These are phyloP conservation scores for Leptogaster cylindrica DNA, from an alignment of 2,888 invertebrate species.

Conservation along the genomic window DNA sequence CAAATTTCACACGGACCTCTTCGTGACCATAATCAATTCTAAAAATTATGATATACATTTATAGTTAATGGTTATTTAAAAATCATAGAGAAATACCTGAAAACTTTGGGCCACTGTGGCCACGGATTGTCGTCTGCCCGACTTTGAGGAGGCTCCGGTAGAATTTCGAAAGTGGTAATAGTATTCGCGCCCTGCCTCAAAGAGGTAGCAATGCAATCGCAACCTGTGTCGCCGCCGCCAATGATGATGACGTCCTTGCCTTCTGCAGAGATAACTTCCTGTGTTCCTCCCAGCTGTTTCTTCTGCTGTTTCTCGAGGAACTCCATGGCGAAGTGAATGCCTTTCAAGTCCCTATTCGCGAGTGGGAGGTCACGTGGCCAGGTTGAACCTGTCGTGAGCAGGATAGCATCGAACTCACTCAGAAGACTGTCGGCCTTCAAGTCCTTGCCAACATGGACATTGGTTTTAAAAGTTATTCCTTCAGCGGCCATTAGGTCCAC, in stretches of 20 bases:
- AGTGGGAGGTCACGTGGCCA: slow-evolving; percentile 93
- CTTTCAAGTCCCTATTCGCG: slow-evolving; percentile 84
- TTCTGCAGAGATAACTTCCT: slow-evolving; percentile 76
- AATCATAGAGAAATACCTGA: slow-evolving; percentile 66
- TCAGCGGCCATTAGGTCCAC: slow-evolving; percentile 86
- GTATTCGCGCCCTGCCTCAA: slow-evolving; percentile 85
- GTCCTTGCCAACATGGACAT: slow-evolving; percentile 89
- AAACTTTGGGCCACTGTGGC: slow-evolving; percentile 98
- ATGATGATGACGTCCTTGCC: slow-evolving; percentile 95
- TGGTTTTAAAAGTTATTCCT: slow-evolving; percentile 88
- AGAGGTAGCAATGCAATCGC: slow-evolving; percentile 98
- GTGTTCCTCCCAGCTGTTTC: slow-evolving; percentile 78
- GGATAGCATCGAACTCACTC: slow-evolving; percentile 80
- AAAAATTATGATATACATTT: slow-evolving; percentile 41
- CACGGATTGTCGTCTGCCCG: slow-evolving; percentile 93
- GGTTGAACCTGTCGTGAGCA: slow-evolving; percentile 92
- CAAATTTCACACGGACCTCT: slow-evolving; percentile 90
- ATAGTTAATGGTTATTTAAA: slow-evolving; percentile 1
- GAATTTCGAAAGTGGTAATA: slow-evolving; percentile 96
- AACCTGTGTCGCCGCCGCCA: slow-evolving; percentile 87
- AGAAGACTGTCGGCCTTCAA: slow-evolving; percentile 76
- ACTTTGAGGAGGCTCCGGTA: slow-evolving; percentile 85
- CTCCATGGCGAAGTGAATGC: slow-evolving; percentile 98
- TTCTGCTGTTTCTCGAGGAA: slow-evolving; percentile 97
- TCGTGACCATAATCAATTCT: slow-evolving; percentile 98